Conservation (phyloP, 2,113 vertebrate genomes). For the Hoplias malabaricus region DNA sequence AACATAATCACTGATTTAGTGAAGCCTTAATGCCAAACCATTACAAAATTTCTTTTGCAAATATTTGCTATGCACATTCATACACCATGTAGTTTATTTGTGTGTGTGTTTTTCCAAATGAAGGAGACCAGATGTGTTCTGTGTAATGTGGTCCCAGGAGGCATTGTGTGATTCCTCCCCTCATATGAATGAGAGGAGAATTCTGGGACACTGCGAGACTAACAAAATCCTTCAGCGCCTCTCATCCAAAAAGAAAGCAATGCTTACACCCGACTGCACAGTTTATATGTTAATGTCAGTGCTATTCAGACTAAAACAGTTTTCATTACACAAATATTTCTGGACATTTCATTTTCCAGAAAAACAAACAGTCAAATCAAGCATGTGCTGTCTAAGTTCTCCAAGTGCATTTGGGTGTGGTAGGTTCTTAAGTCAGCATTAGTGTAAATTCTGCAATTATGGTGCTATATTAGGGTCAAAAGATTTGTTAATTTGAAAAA, state of each 20-base stretch:
- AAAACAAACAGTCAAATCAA: slow-evolving; percentile 88
- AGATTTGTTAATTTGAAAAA: no score
- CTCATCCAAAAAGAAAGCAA: slow-evolving; percentile 84
- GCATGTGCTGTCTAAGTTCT: slow-evolving; percentile 86
- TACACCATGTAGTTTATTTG: not conserved
- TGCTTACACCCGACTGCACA: not conserved
- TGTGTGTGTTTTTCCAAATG: slow-evolving; percentile 74
- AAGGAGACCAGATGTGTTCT: slow-evolving; percentile 87
- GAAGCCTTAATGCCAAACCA: no score
- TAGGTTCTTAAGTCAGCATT: not conserved
- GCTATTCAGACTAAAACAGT: not conserved
- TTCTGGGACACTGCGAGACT: slow-evolving; percentile 84
- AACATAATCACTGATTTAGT: no score
- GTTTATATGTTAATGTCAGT: not conserved
- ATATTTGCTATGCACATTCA: not conserved
- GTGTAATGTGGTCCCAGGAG: slow-evolving; percentile 87
- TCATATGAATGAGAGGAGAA: slow-evolving; percentile 87
- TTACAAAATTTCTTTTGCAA: no score
- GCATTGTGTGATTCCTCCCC: slow-evolving; percentile 93
- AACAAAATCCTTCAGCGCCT: slow-evolving; percentile 78
- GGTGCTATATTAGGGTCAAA: no score
- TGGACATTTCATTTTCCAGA: slow-evolving; percentile 79
- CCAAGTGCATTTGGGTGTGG: slow-evolving; percentile 87
- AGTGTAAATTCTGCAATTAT: no score
- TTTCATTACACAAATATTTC: not conserved